These are phyloP conservation scores for Epinotia demarniana DNA, from an alignment of 2,888 invertebrate genomes.

Conservation along the genomic window DNA sequence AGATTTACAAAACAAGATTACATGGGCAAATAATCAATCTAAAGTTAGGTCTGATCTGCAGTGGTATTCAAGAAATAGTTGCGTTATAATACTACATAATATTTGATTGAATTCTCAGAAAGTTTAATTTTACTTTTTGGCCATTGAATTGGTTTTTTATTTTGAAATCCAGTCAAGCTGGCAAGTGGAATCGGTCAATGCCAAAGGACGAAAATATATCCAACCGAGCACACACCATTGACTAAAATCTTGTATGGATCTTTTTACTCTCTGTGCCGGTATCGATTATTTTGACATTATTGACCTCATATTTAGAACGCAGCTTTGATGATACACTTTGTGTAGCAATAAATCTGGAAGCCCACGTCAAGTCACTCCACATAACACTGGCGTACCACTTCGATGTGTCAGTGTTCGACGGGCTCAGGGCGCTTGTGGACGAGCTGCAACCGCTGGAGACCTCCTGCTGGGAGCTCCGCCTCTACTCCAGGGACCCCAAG, in stretches of 20 bases:
- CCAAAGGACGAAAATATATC: no score
- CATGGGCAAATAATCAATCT: no score
- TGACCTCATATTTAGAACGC: neutral
- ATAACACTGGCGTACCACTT: constrained; percentile 96
- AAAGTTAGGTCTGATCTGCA: no score
- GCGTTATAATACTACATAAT: no score
- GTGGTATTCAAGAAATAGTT: no score
- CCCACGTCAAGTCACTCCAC: constrained; percentile 93
- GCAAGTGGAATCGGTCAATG: no score
- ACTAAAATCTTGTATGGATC: neutral
- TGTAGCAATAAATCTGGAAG: constrained; percentile 89
- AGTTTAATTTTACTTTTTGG: no score
- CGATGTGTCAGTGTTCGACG: constrained; percentile 87
- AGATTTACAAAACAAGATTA: no score
- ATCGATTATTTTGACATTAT: neutral
- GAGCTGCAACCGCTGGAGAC: constrained; percentile 87
- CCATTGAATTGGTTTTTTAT: no score
- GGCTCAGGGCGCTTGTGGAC: constrained; percentile 89
- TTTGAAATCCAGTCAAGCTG: no score
- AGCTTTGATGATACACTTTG: neutral
- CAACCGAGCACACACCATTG: neutral
- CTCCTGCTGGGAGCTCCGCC: constrained; percentile 92
- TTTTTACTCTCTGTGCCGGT: neutral
- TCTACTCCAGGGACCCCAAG: constrained; percentile 94
- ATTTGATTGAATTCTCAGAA: no score